phyloP scores from a whole-genome alignment of 2,113 vertebrate species.

The Paralichthys olivaceus region DNA sequence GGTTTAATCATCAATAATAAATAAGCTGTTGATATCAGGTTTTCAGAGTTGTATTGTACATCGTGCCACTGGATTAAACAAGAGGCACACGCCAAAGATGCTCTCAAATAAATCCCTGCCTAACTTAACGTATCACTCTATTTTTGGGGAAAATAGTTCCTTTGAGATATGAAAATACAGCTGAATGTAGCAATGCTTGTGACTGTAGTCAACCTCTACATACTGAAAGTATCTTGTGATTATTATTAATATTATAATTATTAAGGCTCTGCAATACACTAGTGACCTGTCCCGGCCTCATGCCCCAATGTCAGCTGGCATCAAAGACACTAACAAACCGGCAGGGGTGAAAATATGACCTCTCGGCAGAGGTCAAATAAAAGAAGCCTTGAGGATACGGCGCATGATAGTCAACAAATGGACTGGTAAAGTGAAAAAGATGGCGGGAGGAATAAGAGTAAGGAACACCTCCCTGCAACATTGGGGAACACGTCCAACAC shows the following conservation, averaged over 20 bases:
- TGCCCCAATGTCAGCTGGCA: no score
- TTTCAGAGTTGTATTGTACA: neutral
- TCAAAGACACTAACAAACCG: no score
- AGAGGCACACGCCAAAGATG: neutral
- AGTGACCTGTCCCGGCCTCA: no score
- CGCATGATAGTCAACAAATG: neutral
- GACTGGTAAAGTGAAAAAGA: neutral
- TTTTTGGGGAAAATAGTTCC: neutral
- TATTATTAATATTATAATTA: no score
- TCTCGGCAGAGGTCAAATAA: neutral
- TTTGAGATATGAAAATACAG: neutral
- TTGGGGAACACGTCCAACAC: neutral
- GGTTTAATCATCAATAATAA: neutral
- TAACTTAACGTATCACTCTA: neutral
- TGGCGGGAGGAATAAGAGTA: neutral
- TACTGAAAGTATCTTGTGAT: neutral
- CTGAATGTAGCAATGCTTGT: neutral
- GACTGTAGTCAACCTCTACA: neutral
- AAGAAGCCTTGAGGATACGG: neutral
- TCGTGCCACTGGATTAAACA: neutral
- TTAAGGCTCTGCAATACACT: no score
- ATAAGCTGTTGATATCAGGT: neutral
- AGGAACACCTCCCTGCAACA: conserved; percentile 1
- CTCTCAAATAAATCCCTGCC: neutral
- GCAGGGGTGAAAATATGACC: neutral